phyloP scores from a whole-genome alignment of 2,113 vertebrate genomes.

The Nicator chloris region DNA sequence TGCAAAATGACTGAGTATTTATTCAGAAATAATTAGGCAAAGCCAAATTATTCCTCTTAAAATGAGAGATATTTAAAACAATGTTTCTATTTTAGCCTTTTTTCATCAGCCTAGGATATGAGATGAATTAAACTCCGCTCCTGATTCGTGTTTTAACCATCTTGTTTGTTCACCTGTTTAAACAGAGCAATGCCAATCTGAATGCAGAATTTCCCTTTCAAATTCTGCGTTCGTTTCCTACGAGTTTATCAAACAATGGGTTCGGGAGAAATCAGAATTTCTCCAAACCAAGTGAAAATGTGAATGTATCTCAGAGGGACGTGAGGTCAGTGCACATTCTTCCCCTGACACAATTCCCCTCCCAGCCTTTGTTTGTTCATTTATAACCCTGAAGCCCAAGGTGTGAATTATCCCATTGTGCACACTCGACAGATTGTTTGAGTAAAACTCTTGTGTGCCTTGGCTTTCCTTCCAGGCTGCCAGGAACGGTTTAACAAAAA shows the following conservation, averaged over 20 bases:
- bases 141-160: neutral
- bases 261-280: neutral
- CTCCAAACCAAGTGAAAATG: neutral
- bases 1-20: neutral
- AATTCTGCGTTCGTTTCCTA: neutral
- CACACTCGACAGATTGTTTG: slow-evolving; percentile 9
- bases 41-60: neutral
- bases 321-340: neutral
- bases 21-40: neutral
- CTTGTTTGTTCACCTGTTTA: neutral
- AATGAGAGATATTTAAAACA: neutral
- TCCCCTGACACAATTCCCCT: neutral
- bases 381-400: neutral
- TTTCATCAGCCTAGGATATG: neutral
- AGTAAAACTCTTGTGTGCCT: neutral
- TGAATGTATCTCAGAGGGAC: neutral
- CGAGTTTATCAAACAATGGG: neutral
- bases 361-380: neutral
- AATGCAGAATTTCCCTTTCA: neutral
- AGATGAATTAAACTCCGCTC: neutral
- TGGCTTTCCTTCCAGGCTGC: neutral
- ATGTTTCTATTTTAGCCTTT: neutral
- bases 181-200: neutral
- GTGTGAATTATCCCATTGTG: neutral
- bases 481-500: neutral